A percentile compares a stretch with the other conserved stretches of the same genome.
Conservation (phyloP, 1,140 invertebrate species). For the Euura saliciscinereae region DNA sequence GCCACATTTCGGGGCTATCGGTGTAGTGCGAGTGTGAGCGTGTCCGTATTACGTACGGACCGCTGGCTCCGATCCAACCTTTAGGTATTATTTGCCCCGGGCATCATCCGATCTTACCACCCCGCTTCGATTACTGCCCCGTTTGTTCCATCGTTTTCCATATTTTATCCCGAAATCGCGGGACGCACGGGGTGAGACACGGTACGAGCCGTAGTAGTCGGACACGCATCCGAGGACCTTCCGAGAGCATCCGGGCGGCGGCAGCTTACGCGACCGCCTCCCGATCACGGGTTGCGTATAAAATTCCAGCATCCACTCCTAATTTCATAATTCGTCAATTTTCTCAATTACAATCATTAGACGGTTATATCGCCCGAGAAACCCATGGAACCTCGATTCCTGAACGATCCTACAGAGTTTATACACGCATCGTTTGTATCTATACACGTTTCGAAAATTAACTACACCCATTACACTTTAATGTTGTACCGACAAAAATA, state of each 20-base stretch:
- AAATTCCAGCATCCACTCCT: neutral
- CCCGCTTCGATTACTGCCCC: slow-evolving; percentile 1
- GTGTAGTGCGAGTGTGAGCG: neutral
- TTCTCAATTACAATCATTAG: neutral
- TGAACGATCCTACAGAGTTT: neutral
- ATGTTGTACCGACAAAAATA: no score
- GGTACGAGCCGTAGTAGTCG: no score
- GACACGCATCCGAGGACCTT: no score
- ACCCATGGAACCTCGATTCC: neutral
- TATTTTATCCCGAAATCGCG: slow-evolving; percentile 7
- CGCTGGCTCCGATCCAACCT: neutral
- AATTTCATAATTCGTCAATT: slow-evolving; percentile 5
- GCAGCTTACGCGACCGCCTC: no score
- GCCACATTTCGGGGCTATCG: neutral
- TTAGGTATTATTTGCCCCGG: neutral
- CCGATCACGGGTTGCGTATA: neutral
- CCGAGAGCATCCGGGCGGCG: no score
- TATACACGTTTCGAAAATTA: no score
- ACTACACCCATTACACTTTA: no score
- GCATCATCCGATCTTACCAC: neutral
- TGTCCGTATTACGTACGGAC: neutral
- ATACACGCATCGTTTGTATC: neutral
- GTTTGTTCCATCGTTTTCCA: slow-evolving; percentile 5
- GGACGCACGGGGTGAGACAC: neutral
- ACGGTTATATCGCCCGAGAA: neutral